Base-by-base conservation (phyloP, 2,797 vertebrate species). In the Sus cebifrons region DNA sequence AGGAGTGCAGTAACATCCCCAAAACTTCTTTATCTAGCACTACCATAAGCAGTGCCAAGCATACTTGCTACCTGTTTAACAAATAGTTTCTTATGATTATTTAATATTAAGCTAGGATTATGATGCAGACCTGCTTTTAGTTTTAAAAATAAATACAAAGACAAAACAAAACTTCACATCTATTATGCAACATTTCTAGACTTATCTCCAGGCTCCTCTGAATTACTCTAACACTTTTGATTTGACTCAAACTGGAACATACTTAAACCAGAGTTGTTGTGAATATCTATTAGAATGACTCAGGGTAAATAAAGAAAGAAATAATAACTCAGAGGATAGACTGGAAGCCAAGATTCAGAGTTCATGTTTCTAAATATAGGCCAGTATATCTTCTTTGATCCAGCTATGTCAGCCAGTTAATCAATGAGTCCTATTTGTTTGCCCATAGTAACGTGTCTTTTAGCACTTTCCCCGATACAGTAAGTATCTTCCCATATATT, bases 201-300 rank as follows among this genome's bases (percentile, higher is more conserved):
- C 3, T 93, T 6, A n/a, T 88, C 17, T 91, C n/a, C 14, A 79
- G 52, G 23, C 2, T 70, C 1, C 49, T 70, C 29, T 88, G 49
- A 91, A 89, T 95, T 82, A 74, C 15, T 81, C 94, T 67, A 82
- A 68, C 2, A 23, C 8, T 92, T 90, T 87, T 86, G 2, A 68
- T 82, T 78, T 65, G n/a, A 91, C 74, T 89, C 44, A 85, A 83
- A 36, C 2, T 12, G 65, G 67, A 64, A 74, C 25, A 52, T 87
- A n/a, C 74, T 86, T 77, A 95, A 92, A 54, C 14, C 32, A 60
- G 29, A 86, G 20, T 93, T 96, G 14, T 75, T 64, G 27, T 71
- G 84, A 84, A 68, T 82, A 60, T 90, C 25, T 91, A 18, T 64
- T 58, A 58, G 32, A 88, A 85, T 95, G 67, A 94, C 56, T 88